Base-by-base conservation (phyloP, 2,113 vertebrate species). In the Seriola dumerili region DNA sequence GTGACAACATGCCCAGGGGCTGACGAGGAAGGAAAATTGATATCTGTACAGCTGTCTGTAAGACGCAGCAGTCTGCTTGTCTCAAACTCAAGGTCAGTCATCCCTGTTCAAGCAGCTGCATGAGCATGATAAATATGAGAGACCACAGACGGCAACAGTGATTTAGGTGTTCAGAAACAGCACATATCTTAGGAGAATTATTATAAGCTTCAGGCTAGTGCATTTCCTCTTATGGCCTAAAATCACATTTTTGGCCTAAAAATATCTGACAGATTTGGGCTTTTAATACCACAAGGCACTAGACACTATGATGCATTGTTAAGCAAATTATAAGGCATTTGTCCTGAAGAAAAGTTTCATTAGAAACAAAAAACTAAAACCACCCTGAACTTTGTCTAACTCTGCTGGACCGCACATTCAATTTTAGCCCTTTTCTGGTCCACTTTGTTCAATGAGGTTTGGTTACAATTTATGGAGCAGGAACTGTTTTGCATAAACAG, bases 401-500 rank as follows among this genome's bases (percentile, higher is more conserved):
- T 48, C 69, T 59, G 34, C 32, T 44, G 77, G 78, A 85, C 71
- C 83, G 84, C 72, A 87, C 76, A 80, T 54, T 58, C 8, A 64
- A 29, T 73, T 75, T 73, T 5, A 54, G 19, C 59, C 67, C 58
- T 82, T 70, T 73, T 23, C 58, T 66, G 69, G 46, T 72, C 19
- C 5, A 68, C 44, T 71, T 78, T 67, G 36, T 85, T 86, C 76
- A 89, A 85, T 91, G 78, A 87, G 48, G 81, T 86, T 91, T 92
- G 94, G 82, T 84, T 72, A 64, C 83, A 88, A 86, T 90, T 92
- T 85, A 83, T 83, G 85, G 85, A 64, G 64, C 88, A 85, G 79
- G 82, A 90, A 89, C 91, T 93, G 64, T 90, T 96, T 94, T 95
- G 89, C 94, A 95, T 95, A 94, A 95, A 92, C 83, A 94, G 85